A percentile compares a stretch with the other conserved stretches of the same genome.
phyloP scores from a whole-genome alignment of 2,888 invertebrate species.

The Tetheella fluctuosa region DNA sequence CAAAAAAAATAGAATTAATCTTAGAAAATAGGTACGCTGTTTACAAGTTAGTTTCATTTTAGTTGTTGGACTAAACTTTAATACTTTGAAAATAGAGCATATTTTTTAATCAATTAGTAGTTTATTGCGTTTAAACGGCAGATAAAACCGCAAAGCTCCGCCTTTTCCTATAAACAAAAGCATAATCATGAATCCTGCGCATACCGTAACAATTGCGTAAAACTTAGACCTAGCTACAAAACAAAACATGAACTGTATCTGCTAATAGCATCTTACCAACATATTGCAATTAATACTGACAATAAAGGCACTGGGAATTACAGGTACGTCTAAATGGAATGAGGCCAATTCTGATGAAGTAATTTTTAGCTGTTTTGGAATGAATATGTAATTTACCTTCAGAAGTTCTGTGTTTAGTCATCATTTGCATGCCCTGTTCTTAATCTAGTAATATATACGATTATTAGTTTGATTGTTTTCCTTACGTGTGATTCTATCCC shows the following conservation, averaged over 20 bases:
- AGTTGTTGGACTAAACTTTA: no score
- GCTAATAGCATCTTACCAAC: constrained; percentile 14
- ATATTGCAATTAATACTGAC: constrained; percentile 13
- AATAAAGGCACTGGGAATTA: constrained; percentile 4
- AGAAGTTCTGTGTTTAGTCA: not conserved
- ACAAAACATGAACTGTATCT: constrained; percentile 9
- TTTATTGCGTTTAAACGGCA: no score
- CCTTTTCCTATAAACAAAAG: not conserved
- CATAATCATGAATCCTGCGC: not conserved
- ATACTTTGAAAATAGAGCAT: no score
- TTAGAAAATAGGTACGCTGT: no score
- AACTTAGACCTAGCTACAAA: not conserved
- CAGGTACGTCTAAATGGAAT: not conserved
- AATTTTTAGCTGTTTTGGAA: not conserved
- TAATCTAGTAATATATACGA: no score
- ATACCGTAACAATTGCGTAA: not conserved
- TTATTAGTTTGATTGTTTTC: no score
- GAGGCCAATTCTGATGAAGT: not conserved
- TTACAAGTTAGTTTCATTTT: no score
- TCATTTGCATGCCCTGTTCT: no score
- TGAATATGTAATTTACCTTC: not conserved
- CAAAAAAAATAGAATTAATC: no score
- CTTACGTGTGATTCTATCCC: no score
- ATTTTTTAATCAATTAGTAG: no score
- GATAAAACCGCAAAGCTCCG: not conserved